Evolutionary conservation across 1,140 invertebrate species (phyloP).

Genomic region (Dermatophagoides farinae): DNA sequence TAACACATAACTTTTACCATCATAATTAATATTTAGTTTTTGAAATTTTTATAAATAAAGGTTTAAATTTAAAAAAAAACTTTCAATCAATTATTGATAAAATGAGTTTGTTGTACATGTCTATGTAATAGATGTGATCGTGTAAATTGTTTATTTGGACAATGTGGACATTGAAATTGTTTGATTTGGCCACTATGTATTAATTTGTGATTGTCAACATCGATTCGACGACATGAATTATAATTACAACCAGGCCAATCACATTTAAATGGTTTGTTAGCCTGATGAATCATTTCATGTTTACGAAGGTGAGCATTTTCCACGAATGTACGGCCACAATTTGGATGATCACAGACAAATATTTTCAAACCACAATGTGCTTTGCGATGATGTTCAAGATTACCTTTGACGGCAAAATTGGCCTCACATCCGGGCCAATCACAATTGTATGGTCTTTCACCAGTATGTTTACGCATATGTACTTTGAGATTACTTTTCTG

Average conservation of each 20-base stretch:
- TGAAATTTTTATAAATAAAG: too few relatives aligned
- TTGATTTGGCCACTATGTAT: too few relatives aligned
- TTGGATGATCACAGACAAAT: background rate
- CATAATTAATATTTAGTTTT: too few relatives aligned
- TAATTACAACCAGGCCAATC: constrained; percentile 10
- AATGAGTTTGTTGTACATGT: too few relatives aligned
- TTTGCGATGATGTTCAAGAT: background rate
- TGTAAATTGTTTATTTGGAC: too few relatives aligned
- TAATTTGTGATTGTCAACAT: background rate
- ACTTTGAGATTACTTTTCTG: constrained; percentile 8
- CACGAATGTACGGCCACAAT: background rate
- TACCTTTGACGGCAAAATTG: background rate
- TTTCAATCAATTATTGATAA: too few relatives aligned
- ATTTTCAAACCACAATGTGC: background rate
- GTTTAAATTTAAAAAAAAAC: too few relatives aligned
- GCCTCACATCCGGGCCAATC: constrained; percentile 7
- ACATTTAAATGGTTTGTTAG: background rate
- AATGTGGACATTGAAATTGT: too few relatives aligned
- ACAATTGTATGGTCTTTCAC: constrained; percentile 11
- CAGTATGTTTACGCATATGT: constrained; percentile 13
- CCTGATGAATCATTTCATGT: background rate
- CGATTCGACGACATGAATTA: background rate
- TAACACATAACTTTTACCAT: too few relatives aligned
- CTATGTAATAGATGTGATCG: too few relatives aligned
- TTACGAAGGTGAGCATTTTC: background rate